Base-by-base conservation (phyloP, 2,797 vertebrate species). In the Setipinna tenuifilis region DNA sequence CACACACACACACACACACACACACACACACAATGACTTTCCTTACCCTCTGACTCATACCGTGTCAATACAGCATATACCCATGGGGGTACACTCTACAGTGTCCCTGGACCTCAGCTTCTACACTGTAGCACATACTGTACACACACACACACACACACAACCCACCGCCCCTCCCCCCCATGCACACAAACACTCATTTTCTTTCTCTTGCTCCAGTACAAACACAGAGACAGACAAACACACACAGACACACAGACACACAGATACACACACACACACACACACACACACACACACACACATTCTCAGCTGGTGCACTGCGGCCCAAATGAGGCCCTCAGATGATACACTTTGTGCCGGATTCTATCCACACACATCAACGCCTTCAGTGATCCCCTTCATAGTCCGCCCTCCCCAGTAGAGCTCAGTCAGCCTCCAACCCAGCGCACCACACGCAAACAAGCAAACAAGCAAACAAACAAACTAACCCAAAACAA, bases 71-170 rank as follows among this genome's bases (percentile, higher is more conserved):
- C 68, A 35, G 2, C 68, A 75, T 41, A 31, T 10, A 75, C 68
- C 28, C 68, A 75, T 41, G 16, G 31, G 68, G 68, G 6, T 41
- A 16, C 16, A 35, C 68, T 75, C 68, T 41, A 1, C 28, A 75
- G 31, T 41, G 28, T 41, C 68, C 14, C 19, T 16, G 19, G 68
- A 16, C 5, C 68, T 14, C 3, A 68, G 1, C 50, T 65, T 58
- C 86, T 84, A 71, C 83, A 84, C 84, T 85, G 50, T 50, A 82
- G 11, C 83, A 48, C 54, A 84, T 75, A 75, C 82, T 31, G 46
- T n/a, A 48, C 31, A 6, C 16, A 19, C 31, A 48, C 58, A 57
- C 16, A 46, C 35, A 25, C 21, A 83, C 62, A 71, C 62, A 44
- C 62, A 28, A 54, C 50, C 7, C 50, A 54, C 50, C 7, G 7